Conservation (phyloP, 2,888 invertebrate genomes). For the Drosophila glabriapex region DNA sequence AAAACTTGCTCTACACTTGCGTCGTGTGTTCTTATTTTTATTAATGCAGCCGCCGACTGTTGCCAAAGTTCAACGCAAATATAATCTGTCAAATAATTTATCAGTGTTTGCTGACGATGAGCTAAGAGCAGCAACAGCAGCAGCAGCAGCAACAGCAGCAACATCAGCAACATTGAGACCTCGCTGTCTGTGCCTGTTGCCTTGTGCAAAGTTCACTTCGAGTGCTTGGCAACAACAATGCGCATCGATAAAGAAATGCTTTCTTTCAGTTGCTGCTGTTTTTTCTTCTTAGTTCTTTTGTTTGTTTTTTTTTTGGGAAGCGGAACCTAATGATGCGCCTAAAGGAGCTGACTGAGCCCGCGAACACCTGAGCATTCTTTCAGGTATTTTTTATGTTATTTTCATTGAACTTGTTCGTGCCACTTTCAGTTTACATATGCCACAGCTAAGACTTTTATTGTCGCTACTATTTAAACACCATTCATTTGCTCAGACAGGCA, state of each 20-base stretch:
- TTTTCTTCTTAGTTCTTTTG: not conserved
- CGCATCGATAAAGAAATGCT: conserved; percentile 61
- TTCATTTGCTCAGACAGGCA: not conserved
- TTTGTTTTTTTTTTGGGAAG: conserved; percentile 52
- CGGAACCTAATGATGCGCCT: conserved; percentile 51
- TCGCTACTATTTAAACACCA: conserved; percentile 24
- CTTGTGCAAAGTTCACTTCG: conserved; percentile 57
- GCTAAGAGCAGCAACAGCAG: conserved; percentile 33
- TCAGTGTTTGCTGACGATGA: conserved; percentile 75
- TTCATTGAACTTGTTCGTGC: conserved; percentile 17
- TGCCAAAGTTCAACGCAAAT: conserved; percentile 79
- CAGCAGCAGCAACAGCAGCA: conserved; percentile 8
- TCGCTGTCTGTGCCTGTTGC: conserved; percentile 58
- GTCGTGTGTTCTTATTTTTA: conserved; percentile 59
- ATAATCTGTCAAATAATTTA: conserved; percentile 81
- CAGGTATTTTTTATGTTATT: not conserved
- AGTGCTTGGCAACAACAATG: conserved; percentile 50
- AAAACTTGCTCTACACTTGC: conserved; percentile 35
- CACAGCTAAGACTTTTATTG: conserved; percentile 25
- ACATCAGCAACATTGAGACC: conserved; percentile 51
- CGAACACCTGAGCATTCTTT: not conserved
- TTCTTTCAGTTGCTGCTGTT: conserved; percentile 41
- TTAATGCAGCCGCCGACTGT: conserved; percentile 56
- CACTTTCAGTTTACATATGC: conserved; percentile 54
- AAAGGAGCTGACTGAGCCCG: conserved; percentile 8